A percentile compares a stretch with the other conserved stretches of the same genome.
phyloP scores from a whole-genome alignment of 1,140 invertebrate genomes.

The Lepidurus apus region DNA sequence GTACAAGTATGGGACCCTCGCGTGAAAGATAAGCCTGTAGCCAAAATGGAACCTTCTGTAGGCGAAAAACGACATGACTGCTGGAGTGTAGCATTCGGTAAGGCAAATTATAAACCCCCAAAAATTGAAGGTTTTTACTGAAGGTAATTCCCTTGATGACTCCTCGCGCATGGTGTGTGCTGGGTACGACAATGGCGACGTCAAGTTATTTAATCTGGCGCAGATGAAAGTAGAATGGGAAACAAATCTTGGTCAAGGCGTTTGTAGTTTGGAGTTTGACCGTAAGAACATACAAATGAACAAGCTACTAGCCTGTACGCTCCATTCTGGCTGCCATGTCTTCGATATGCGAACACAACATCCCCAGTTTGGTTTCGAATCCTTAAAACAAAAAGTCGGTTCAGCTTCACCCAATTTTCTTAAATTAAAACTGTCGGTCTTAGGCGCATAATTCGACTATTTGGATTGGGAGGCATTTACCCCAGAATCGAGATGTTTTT shows the following conservation, averaged over 20 bases:
- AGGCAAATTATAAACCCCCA: slow-evolving; percentile 20
- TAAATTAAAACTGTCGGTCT: slow-evolving; percentile 37
- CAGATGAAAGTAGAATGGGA: slow-evolving; percentile 82
- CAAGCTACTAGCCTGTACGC: slow-evolving; percentile 82
- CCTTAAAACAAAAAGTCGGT: slow-evolving; percentile 62
- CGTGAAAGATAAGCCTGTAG: slow-evolving; percentile 79
- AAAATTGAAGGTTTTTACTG: slow-evolving; percentile 26
- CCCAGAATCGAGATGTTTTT: slow-evolving; percentile 92
- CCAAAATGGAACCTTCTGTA: slow-evolving; percentile 69
- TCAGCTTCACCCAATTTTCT: slow-evolving; percentile 15
- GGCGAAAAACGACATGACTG: slow-evolving; percentile 67
- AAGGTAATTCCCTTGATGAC: slow-evolving; percentile 71
- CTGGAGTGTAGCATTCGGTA: slow-evolving; percentile 80
- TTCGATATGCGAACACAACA: slow-evolving; percentile 85
- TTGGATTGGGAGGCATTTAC: slow-evolving; percentile 79
- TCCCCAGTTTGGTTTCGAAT: slow-evolving; percentile 78
- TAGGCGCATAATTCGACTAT: slow-evolving; percentile 74
- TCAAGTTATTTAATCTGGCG: slow-evolving; percentile 91
- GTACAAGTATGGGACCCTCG: slow-evolving; percentile 95
- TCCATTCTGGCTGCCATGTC: slow-evolving; percentile 88
- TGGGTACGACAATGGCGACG: slow-evolving; percentile 94
- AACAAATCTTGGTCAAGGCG: slow-evolving; percentile 87
- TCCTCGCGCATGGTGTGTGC: slow-evolving; percentile 73
- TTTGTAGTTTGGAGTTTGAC: slow-evolving; percentile 86
- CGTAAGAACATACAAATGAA: slow-evolving; percentile 92